Percentiles rank a stretch among this genome's conserved stretches.
Evolutionary conservation across 2,113 vertebrate species (phyloP).

Genomic region (Trochalopteron elliotii): DNA sequence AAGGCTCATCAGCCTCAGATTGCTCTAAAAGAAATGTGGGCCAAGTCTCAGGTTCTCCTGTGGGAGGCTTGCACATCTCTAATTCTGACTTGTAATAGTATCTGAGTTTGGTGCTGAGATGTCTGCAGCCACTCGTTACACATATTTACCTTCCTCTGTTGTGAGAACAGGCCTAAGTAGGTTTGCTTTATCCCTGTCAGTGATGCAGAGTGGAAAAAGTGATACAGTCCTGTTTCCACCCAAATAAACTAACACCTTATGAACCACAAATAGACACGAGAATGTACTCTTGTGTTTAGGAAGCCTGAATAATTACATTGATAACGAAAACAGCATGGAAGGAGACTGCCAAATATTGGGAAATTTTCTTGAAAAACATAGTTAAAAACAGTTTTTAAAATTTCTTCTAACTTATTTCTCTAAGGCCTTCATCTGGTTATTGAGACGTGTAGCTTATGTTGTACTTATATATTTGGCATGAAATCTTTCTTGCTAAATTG

Average conservation of each 20-base stretch:
- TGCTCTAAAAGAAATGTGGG: not conserved
- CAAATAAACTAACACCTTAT: not conserved
- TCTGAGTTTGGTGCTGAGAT: not conserved
- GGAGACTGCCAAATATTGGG: not conserved
- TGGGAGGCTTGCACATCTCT: not conserved
- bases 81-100: constrained; percentile 14
- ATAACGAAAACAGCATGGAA: not conserved
- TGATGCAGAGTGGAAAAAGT: not conserved
- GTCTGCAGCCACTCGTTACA: not conserved
- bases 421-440: not conserved
- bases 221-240: not conserved
- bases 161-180: not conserved
- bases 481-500: not conserved
- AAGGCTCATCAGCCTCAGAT: not conserved
- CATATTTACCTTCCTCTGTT: not conserved
- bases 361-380: not conserved
- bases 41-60: not conserved
- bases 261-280: not conserved
- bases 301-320: not conserved
- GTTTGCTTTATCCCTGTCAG: not conserved
- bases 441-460: not conserved
- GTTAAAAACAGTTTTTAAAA: not conserved
- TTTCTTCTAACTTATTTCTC: not conserved
- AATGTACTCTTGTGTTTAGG: not conserved
- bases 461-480: not conserved